Conservation (phyloP, 2,888 invertebrate genomes). For the Drosophila glabriapex region DNA sequence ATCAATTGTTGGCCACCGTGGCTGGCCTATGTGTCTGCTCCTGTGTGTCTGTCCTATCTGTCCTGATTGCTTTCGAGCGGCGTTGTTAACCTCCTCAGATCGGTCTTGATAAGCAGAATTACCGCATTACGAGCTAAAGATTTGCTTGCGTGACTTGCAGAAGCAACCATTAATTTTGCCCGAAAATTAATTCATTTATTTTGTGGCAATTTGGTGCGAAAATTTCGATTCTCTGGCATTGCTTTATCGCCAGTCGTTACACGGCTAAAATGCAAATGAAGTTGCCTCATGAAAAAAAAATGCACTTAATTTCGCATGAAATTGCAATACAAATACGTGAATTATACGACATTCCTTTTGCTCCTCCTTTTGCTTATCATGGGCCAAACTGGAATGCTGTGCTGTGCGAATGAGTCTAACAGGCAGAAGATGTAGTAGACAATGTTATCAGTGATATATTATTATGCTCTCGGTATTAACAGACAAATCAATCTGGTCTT, state of each 20-base stretch:
- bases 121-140: constrained; percentile 42
- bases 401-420: too few relatives aligned
- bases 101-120: constrained; percentile 51
- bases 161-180: constrained; percentile 58
- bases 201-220: constrained; percentile 46
- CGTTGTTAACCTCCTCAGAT: constrained; percentile 27
- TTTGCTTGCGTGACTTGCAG: constrained; percentile 52
- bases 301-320: constrained; percentile 22
- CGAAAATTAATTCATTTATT: constrained; percentile 74
- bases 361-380: neutral
- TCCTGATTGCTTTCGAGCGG: constrained; percentile 13
- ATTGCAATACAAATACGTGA: constrained; percentile 4
- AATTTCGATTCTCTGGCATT: constrained; percentile 34
- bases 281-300: constrained; percentile 11
- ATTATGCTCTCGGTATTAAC: neutral
- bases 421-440: neutral
- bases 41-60: constrained; percentile 6
- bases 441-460: neutral
- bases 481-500: neutral
- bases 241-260: constrained; percentile 41
- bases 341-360: neutral
- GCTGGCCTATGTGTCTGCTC: neutral
- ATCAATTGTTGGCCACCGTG: constrained; percentile 60
- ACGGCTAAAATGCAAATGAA: constrained; percentile 38
- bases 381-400: neutral